Base-by-base conservation (phyloP, 35 echinoderm and acorn worm species). In the Hemicentrotus pulcherrimus region DNA sequence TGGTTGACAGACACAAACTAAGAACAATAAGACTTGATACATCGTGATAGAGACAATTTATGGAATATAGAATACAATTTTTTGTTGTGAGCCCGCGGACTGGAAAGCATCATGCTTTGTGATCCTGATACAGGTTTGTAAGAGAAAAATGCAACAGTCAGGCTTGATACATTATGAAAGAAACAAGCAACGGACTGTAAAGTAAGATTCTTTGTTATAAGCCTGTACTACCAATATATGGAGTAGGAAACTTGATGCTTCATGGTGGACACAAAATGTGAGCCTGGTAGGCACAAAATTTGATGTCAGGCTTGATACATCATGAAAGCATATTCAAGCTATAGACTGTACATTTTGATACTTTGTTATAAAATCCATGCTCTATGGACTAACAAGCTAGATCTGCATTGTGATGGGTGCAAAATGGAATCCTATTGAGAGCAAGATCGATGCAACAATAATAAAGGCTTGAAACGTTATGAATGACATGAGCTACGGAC, bases 11-110 rank as follows among this genome's bases (percentile, higher is more conserved):
- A 28, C 55, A 96, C 0, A 98, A 98, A 91, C 91, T 98, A 50
- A 48, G 97, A 18, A 98, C 97, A 61, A 98, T 98, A 95, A 88
- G 97, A 46, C 95, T 98, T 0, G 97, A 98, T 94, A 98, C 97
- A n/a, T 95, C 97, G 46, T 98, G 94, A 98, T 86, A 55, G 11
- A 28, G 19, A 78, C 65, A 78, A 94, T 32, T 12, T 33, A 28
- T 48, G 46, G 12, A 92, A 22, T 78, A 78, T n/a, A 78, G 22
- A 7, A 2, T 71, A 28, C 7, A 28, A n/a, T 78, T 4, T 4
- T 6, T 28, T 78, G 52, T 28, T 55, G 50, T 8, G 19, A 78
- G 19, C 65, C 65, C 22, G 65, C 9, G 10, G 65, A 78, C 28
- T 28, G 24, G 28, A 28, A 78, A 28, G 65, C 24, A 28, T 78